Evolutionary conservation across 2,113 vertebrate species (phyloP), one percentile per base, ranked within the genome.

Genomic region (Probosciger aterrimus): DNA sequence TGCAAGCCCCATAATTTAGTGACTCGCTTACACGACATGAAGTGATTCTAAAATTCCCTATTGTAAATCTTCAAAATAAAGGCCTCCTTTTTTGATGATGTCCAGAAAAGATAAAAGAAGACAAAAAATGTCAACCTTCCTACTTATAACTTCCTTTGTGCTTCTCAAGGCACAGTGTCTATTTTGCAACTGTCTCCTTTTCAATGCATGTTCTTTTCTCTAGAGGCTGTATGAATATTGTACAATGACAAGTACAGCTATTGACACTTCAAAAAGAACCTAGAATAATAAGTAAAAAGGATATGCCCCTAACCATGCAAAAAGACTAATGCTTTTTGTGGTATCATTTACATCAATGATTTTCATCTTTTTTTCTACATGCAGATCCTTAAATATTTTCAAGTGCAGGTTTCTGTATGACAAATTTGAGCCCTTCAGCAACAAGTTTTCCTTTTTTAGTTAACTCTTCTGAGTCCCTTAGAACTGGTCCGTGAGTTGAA

Each of bases 221-320:
- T 62, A 57, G 63, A 62, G 73, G 60, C 33, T 83, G 25, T 60
- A 53, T 70, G 76, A 71, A 88, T 69, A 25, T 85, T 91, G 46
- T 85, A 60, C 67, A 62, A 70, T 82, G 62, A 68, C 79, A 35
- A 74, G 33, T 52, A 31, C 30, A 53, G 88, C 39, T 85, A 76
- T 52, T 91, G 92, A 13, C 77, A 88, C 67, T 92, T 90, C 74
- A 93, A 82, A 95, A 90, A 91, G 82, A 90, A 83, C 68, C 43
- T 75, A 55, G 35, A 70, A 90, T 81, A 95, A 94, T 53, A 62
- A 94, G 73, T 65, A 47, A 73, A 90, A 86, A 76, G 41, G 35
- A 49, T 77, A 70, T 81, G 59, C 24, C 81, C 30, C 69, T 50
- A 86, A 52, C 33, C 27, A 63, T 28, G 33, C 13, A 93, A 92